Evolutionary conservation across 2,113 vertebrate genomes (phyloP), one percentile per base, ranked within the genome.

Genomic region (Nerophis ophidion): DNA sequence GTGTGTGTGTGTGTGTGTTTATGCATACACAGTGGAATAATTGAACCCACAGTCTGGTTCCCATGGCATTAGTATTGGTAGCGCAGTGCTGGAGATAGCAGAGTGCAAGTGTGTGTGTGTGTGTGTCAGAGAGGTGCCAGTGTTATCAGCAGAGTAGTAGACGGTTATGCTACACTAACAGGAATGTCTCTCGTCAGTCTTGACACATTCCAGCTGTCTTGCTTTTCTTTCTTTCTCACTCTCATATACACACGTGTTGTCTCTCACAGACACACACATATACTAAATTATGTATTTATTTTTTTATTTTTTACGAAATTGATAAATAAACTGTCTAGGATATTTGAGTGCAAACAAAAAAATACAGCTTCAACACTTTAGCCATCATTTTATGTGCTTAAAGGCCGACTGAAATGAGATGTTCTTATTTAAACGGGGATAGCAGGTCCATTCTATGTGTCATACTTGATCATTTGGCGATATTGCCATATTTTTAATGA

Each of bases 151-250:
- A 88, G 82, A 87, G 92, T 89, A 89, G 91, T 90, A 93, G 90
- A 91, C 91, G 93, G 93, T 98, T 96, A 92, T 82, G 79, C 90
- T 97, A 89, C 82, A 93, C 92, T 93, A 96, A 96, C 93, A 97
- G 90, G 90, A 86, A 91, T 62, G 92, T 92, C 91, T 91, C 84
- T 84, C 86, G 88, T 87, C 90, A 89, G 78, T 80, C 80, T 70
- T 93, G 94, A 98, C 91, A 92, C 83, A 92, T 85, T 89, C 90
- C 96, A 97, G 94, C 95, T 97, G 94, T 76, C 81, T 74, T 72
- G 45, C 33, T 26, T 7, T 14, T n/a, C 17, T 55, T 13, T n/a
- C 36, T 44, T 51, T 51, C 60, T 57, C 53, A 19, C 46, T 42
- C 45, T 9, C 13, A 47, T 34, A 19, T 34, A 19, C 50, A n/a